Conservation (phyloP, 92 coral and sea anemone genomes). For the Nematostella vectensis region DNA sequence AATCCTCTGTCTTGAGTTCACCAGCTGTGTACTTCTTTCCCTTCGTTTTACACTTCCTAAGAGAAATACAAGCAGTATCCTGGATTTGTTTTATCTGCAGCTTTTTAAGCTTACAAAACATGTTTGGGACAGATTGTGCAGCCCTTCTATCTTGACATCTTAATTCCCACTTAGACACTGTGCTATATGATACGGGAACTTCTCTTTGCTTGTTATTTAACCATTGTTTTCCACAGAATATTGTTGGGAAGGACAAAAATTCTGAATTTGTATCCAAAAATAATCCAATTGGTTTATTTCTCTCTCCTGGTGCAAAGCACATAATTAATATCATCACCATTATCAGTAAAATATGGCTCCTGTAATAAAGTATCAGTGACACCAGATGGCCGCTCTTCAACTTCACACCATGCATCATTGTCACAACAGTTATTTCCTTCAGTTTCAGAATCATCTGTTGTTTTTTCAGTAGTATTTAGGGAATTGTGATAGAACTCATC, state of each 20-base stretch:
- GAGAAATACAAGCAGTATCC: constrained; percentile 35
- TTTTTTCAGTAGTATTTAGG: neutral
- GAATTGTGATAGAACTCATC: constrained; percentile 5
- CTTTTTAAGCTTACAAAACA: constrained; percentile 61
- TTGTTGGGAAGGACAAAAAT: constrained; percentile 50
- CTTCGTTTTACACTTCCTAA: constrained; percentile 56
- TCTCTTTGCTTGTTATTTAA: constrained; percentile 26
- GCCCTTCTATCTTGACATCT: constrained; percentile 49
- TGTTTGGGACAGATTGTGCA: constrained; percentile 55
- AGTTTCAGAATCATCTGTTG: neutral
- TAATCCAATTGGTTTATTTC: constrained; percentile 56
- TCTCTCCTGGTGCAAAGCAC: constrained; percentile 75
- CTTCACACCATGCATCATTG: constrained; percentile 44
- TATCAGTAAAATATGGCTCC: constrained; percentile 28
- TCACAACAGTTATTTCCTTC: neutral
- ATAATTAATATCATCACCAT: constrained; percentile 39
- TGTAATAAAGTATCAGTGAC: constrained; percentile 36
- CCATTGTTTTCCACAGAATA: constrained; percentile 52
- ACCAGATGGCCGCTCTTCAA: constrained; percentile 45
- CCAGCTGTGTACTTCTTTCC: constrained; percentile 68
- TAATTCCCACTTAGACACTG: constrained; percentile 54
- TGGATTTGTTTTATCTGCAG: constrained; percentile 63
- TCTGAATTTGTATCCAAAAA: constrained; percentile 61
- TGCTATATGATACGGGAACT: constrained; percentile 36
- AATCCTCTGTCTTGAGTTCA: constrained; percentile 34